Base-by-base conservation (phyloP, 2,113 vertebrate species). In the Chloebia gouldiae region DNA sequence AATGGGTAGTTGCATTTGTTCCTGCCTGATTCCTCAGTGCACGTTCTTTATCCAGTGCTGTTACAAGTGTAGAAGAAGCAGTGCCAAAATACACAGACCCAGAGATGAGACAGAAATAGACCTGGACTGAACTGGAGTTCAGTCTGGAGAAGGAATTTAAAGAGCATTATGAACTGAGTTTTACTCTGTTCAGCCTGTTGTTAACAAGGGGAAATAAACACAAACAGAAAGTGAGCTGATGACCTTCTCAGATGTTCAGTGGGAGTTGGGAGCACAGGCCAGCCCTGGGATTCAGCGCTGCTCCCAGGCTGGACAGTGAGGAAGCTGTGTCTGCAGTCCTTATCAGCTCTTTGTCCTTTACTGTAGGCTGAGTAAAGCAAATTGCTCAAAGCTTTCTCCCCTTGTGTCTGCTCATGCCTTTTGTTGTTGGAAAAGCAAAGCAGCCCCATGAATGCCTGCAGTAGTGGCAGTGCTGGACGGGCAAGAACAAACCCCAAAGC, bases 161-260 rank as follows among this genome's bases (percentile, higher is more conserved):
- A 89, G 66, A 76, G 88, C 49, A 10, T 86, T 89, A 40, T 51
- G 65, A 84, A 54, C 64, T 12, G 68, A 66, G n/a, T 50, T 89
- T 79, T 84, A 42, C 75, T 94, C 6, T 1, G n/a, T 71, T 90
- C 71, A 66, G 59, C 59, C 78, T 83, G 86, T 90, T 82, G 81
- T 94, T 95, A 93, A 95, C 88, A 75, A 86, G 88, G 79, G 78
- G 90, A 93, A 88, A 79, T 89, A 96, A 96, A 93, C 93, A 95
- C 86, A 92, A 86, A 3, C 76, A 94, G 87, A 77, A 71, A 56
- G 64, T 14, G 54, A 77, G 50, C 78, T 77, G 87, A 86, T 94
- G 94, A 59, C 66, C 87, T 87, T 95, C 51, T 88, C 73, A 69
- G 92, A 42, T 90, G 81, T 50, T 80, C 31, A 10, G 42, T 30